Percentiles rank a stretch among this genome's conserved stretches.
phyloP scores from a whole-genome alignment of 2,113 vertebrate genomes.

The Panthera tigris region DNA sequence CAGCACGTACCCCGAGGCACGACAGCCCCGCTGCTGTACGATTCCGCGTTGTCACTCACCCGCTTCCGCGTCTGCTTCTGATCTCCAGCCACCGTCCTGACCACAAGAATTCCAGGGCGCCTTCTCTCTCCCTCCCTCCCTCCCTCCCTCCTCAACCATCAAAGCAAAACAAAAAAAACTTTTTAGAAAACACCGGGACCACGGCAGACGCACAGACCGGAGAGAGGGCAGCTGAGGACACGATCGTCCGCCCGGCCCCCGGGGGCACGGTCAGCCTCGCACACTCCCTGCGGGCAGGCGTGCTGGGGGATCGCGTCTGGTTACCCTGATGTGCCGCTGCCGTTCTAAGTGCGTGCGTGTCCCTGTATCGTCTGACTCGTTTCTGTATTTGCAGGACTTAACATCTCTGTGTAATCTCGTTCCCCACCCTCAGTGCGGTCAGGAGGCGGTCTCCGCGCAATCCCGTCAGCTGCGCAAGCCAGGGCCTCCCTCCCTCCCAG shows the following conservation, averaged over 20 bases:
- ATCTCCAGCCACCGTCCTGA: too few species aligned
- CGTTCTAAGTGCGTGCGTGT: neutral
- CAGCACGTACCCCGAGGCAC: neutral
- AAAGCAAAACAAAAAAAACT: neutral
- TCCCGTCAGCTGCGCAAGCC: rapidly evolving
- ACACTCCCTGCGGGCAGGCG: rapidly evolving
- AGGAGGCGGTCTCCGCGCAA: rapidly evolving
- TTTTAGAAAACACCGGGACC: neutral
- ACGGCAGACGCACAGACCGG: neutral
- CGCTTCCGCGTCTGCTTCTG: neutral
- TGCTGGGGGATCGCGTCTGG: neutral
- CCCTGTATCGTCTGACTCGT: neutral
- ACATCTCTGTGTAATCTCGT: neutral
- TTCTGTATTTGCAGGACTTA: neutral
- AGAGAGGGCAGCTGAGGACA: neutral
- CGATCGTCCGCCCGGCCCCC: rapidly evolving
- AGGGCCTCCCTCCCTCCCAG: rapidly evolving
- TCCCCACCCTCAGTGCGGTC: neutral
- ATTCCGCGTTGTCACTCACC: neutral
- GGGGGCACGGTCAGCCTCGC: neutral
- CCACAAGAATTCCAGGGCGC: neutral
- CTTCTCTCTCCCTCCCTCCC: neutral
- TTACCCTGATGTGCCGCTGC: neutral
- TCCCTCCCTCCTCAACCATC: neutral
- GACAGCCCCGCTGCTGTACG: rapidly evolving